Evolutionary conservation across 2,888 invertebrate species (phyloP), one percentile per base, ranked within the genome.

Genomic region (Microchrysa polita): DNA sequence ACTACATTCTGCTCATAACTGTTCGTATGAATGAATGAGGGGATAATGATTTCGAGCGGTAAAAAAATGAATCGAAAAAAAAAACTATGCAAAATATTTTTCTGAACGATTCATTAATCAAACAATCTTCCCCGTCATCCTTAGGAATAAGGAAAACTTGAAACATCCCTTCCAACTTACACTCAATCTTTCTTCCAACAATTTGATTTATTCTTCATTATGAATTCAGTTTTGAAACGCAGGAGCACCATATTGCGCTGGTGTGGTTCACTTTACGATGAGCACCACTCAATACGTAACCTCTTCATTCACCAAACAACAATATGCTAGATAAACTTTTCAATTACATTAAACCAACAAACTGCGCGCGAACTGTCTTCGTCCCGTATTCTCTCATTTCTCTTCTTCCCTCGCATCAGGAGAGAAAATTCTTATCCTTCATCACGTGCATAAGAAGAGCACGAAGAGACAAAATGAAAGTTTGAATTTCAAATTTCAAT

Each of bases 401-500:
- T 59, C 59, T 9, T 53, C 53, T n/a, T 59, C 22, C 22, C n/a
- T n/a, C n/a, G n/a, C n/a, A n/a, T n/a, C n/a, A n/a, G 16, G 16
- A 34, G 14, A 5, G 18, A 18, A 7, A 18, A 10, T 16, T n/a
- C 42, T 9, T n/a, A 42, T 10, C 9, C 59, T n/a, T 40, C 42
- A n/a, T 61, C 40, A 12, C 10, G 9, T 23, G 23, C 10, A 16
- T 9, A 42, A 42, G 10, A 14, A 18, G 34, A n/a, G 65, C 14
- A 12, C n/a, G 34, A 18, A 16, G 10, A 16, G 42, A n/a, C 65
- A 48, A 12, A n/a, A 23, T 27, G 1, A 12, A 40, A 44, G 48
- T 65, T 65, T 48, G n/a, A 65, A 65, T 65, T 61, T 65, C 65
- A 65, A 65, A 65, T 65, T 65, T 65, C 65, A 65, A 65, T 65